phyloP scores from a whole-genome alignment of 1,140 invertebrate species.

The Bombus fervidus region DNA sequence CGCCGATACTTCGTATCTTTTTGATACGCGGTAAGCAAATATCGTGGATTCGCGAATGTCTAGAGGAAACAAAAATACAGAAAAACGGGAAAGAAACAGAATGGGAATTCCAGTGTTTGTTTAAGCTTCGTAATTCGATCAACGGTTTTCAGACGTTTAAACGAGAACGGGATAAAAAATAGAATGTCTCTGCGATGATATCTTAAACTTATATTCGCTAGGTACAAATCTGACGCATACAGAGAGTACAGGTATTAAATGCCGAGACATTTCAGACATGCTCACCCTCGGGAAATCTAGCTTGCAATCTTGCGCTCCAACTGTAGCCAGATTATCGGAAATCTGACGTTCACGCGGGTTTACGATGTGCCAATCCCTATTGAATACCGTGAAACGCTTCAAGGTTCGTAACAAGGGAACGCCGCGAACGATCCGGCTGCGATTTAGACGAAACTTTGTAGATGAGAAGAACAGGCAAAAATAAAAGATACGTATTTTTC shows the following conservation, averaged over 20 bases:
- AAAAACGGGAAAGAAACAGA: background rate
- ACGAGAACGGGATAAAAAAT: background rate
- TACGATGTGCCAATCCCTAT: constrained; percentile 10
- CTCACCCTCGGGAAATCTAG: constrained; percentile 18
- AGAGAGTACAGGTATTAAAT: background rate
- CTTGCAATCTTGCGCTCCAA: background rate
- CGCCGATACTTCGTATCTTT: background rate
- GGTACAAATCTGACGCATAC: background rate
- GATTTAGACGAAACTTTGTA: too few species aligned
- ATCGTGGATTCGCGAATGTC: background rate
- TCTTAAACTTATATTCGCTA: background rate
- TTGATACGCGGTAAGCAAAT: background rate
- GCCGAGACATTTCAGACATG: constrained; percentile 12
- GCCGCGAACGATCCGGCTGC: too few species aligned
- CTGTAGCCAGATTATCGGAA: constrained; percentile 11
- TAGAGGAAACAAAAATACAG: background rate
- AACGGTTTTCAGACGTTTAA: too few species aligned
- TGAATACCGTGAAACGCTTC: too few species aligned
- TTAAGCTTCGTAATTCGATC: too few species aligned
- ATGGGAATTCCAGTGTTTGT: background rate
- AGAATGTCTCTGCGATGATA: background rate
- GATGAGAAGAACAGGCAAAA: too few species aligned
- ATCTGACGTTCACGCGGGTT: background rate
- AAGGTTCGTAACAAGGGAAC: too few species aligned
- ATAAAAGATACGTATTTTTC: too few species aligned